Percentiles rank a stretch among this genome's conserved stretches.
These are phyloP conservation scores for Acrobasis suavella DNA, from an alignment of 2,888 invertebrate genomes.

Conservation along the genomic window DNA sequence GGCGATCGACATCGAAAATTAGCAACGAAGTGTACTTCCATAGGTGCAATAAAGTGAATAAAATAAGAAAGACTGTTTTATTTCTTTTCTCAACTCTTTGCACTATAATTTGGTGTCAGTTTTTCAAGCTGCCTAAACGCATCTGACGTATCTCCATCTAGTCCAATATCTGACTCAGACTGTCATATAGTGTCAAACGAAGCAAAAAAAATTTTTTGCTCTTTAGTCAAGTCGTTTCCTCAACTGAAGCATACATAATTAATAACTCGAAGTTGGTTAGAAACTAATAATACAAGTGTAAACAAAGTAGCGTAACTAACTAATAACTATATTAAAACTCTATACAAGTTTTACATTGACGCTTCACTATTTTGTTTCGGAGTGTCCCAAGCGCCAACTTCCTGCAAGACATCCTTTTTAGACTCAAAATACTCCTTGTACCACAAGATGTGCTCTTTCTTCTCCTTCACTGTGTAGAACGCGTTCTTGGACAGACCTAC, in stretches of 20 bases:
- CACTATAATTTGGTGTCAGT: too few relatives aligned
- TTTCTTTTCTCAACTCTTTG: constrained; percentile 32
- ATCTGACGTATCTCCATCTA: too few relatives aligned
- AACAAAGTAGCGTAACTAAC: constrained; percentile 35
- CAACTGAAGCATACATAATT: too few relatives aligned
- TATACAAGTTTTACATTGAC: constrained; percentile 37
- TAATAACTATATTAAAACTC: constrained; percentile 33
- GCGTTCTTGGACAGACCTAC: constrained; percentile 97
- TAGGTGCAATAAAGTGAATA: constrained; percentile 80
- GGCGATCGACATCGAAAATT: constrained; percentile 63
- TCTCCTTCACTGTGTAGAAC: constrained; percentile 93
- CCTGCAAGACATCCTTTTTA: constrained; percentile 87
- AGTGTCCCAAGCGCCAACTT: constrained; percentile 83
- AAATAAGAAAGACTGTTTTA: constrained; percentile 47
- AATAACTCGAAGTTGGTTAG: too few relatives aligned
- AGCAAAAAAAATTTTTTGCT: too few relatives aligned
- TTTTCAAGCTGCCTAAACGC: too few relatives aligned
- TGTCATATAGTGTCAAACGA: too few relatives aligned
- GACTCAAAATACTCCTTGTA: constrained; percentile 93
- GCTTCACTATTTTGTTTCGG: constrained; percentile 42
- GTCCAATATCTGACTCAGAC: too few relatives aligned
- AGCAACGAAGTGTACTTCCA: constrained; percentile 78
- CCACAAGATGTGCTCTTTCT: constrained; percentile 95
- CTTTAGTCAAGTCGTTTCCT: too few relatives aligned
- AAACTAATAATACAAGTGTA: constrained; percentile 5